A percentile compares a stretch with the other conserved stretches of the same genome.
Evolutionary conservation across 2,888 invertebrate genomes (phyloP).

Genomic region (Colletes collaris): DNA sequence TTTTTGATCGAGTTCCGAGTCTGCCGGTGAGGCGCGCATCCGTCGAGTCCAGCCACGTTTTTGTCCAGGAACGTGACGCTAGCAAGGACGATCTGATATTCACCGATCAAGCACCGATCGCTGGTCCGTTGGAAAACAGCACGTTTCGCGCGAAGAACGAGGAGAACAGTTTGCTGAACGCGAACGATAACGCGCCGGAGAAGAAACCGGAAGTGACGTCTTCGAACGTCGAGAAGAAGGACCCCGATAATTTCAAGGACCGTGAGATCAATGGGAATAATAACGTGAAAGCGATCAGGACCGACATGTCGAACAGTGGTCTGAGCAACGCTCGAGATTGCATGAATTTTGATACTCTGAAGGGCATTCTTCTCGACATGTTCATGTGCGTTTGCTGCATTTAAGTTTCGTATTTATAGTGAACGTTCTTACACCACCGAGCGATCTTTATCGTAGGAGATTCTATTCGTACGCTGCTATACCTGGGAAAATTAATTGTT

Average conservation of each 20-base stretch:
- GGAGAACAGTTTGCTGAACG: constrained; percentile 6
- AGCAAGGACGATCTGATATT: constrained; percentile 38
- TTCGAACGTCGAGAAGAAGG: neutral
- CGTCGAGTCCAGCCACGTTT: constrained; percentile 52
- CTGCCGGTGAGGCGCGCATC: constrained; percentile 24
- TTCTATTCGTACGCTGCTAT: constrained; percentile 24
- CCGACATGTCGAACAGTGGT: constrained; percentile 37
- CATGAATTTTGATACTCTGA: constrained; percentile 74
- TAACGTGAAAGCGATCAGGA: constrained; percentile 18
- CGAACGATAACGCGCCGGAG: neutral
- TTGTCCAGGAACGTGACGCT: constrained; percentile 63
- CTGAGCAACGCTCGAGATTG: constrained; percentile 59
- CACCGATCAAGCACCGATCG: constrained; percentile 14
- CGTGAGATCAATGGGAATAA: constrained; percentile 6
- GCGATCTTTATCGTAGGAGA: constrained; percentile 33
- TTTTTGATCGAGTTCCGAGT: constrained; percentile 63
- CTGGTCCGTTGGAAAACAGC: constrained; percentile 21
- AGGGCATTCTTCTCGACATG: constrained; percentile 77
- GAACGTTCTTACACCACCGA: constrained; percentile 44
- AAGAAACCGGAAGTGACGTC: constrained; percentile 3
- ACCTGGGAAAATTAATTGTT: constrained; percentile 1
- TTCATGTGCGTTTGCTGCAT: constrained; percentile 80
- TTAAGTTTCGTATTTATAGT: constrained; percentile 46
- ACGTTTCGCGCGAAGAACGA: constrained; percentile 37
- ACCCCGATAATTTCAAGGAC: constrained; percentile 7